A percentile compares a stretch with the other conserved stretches of the same genome.
These are phyloP conservation scores for Leucoptera coffeella DNA, from an alignment of 2,888 invertebrate genomes.

Conservation along the genomic window DNA sequence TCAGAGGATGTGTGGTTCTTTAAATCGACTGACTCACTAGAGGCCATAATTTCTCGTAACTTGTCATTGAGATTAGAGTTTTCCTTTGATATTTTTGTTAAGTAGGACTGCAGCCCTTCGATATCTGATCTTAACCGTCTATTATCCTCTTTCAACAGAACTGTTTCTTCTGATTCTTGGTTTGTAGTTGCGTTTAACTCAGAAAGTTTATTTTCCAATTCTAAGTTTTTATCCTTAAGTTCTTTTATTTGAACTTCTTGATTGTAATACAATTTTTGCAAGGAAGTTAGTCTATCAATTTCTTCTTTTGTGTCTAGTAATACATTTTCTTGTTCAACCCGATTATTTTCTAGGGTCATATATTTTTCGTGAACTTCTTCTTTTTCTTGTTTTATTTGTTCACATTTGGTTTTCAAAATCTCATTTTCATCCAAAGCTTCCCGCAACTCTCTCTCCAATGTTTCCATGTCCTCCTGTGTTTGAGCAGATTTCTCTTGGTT, in stretches of 20 bases:
- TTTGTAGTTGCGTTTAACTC: constrained; percentile 2
- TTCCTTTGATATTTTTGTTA: constrained; percentile 44
- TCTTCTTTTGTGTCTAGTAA: constrained; percentile 7
- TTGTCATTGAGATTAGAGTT: constrained; percentile 40
- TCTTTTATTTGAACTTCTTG: constrained; percentile 7
- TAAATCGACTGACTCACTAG: constrained; percentile 26
- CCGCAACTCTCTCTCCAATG: constrained; percentile 3
- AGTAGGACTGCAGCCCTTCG: constrained; percentile 38
- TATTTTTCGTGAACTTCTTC: constrained; percentile 8
- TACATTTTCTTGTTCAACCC: constrained; percentile 7
- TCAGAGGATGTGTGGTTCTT: constrained; percentile 16
- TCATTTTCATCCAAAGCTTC: constrained; percentile 6
- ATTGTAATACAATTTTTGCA: constrained; percentile 6
- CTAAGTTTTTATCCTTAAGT: constrained; percentile 7
- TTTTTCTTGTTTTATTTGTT: constrained; percentile 10
- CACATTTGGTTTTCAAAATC: constrained; percentile 10
- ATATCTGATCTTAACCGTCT: constrained; percentile 35
- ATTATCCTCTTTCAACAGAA: constrained; percentile 31
- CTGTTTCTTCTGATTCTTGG: constrained; percentile 10
- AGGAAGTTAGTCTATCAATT: constrained; percentile 3
- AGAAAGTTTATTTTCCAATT: constrained; percentile 7
- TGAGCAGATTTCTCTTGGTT: too few relatives aligned
- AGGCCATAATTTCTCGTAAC: constrained; percentile 33
- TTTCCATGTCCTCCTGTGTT: constrained; percentile 3
- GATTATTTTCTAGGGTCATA: constrained; percentile 9